A percentile compares a stretch with the other conserved stretches of the same genome.
Evolutionary conservation across 2,797 vertebrate species (phyloP).

Genomic region (Danio kyathit): DNA sequence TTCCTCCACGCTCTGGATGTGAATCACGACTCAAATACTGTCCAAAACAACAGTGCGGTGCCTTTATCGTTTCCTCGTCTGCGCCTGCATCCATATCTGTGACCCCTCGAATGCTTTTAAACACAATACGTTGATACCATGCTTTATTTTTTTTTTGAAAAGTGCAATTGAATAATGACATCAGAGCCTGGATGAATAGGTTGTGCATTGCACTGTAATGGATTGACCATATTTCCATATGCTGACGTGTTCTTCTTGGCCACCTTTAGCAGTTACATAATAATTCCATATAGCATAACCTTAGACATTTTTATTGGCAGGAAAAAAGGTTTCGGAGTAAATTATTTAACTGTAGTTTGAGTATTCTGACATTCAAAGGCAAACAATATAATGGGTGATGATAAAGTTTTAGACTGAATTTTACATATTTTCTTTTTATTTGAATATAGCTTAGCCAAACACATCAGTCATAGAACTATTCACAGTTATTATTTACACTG

Average conservation of each 20-base stretch:
- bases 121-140: not conserved
- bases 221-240: constrained; percentile 42
- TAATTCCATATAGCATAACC: constrained; percentile 32
- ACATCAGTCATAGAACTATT: not conserved
- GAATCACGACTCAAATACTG: not conserved
- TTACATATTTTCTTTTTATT: not conserved
- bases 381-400: not conserved
- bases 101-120: not conserved
- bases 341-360: not conserved
- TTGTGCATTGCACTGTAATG: constrained; percentile 30
- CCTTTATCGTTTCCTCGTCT: constrained; percentile 7
- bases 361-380: not conserved
- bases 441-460: not conserved
- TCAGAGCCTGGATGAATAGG: constrained; percentile 19
- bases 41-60: constrained; percentile 9
- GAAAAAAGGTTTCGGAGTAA: not conserved
- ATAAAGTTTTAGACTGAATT: not conserved
- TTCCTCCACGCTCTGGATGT: constrained; percentile 17
- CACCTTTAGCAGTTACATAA: constrained; percentile 45
- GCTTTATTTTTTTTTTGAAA: not conserved
- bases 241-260: constrained; percentile 51
- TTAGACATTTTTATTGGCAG: constrained; percentile 26
- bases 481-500: not conserved
- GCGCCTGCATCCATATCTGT: not conserved
- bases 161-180: constrained; percentile 22